A percentile compares a stretch with the other conserved stretches of the same genome.
These are phyloP conservation scores for Ciconia stormi DNA, from an alignment of 2,113 vertebrate genomes.

Conservation along the genomic window DNA sequence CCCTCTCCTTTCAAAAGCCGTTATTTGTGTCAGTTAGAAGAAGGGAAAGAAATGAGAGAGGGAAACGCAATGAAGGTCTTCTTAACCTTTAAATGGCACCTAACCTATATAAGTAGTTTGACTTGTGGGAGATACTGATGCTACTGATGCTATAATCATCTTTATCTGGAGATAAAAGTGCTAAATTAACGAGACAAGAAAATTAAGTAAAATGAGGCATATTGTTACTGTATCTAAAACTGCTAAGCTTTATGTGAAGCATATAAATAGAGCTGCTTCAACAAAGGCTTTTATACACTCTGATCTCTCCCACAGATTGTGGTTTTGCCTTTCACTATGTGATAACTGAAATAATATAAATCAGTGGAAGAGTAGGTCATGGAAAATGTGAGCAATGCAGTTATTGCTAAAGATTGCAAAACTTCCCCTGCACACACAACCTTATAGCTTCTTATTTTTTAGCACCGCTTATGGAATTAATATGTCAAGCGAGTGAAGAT, in stretches of 20 bases:
- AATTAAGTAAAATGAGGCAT: neutral
- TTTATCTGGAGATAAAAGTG: neutral
- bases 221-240: neutral
- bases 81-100: conserved; percentile 18
- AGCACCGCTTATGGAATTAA: neutral
- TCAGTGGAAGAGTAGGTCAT: neutral
- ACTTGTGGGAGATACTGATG: neutral
- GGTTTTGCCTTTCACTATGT: neutral
- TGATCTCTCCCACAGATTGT: neutral
- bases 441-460: neutral
- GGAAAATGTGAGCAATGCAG: neutral
- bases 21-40: conserved; percentile 39
- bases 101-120: neutral
- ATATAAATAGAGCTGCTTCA: neutral
- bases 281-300: neutral
- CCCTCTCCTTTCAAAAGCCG: neutral
- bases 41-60: neutral
- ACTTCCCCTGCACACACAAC: neutral
- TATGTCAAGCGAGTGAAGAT: neutral
- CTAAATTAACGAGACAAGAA: neutral
- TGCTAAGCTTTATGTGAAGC: neutral
- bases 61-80: neutral
- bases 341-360: neutral
- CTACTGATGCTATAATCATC: neutral
- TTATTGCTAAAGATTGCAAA: neutral